Conservation (phyloP, 1,140 invertebrate genomes). For the Drosophila nebulosa region DNA sequence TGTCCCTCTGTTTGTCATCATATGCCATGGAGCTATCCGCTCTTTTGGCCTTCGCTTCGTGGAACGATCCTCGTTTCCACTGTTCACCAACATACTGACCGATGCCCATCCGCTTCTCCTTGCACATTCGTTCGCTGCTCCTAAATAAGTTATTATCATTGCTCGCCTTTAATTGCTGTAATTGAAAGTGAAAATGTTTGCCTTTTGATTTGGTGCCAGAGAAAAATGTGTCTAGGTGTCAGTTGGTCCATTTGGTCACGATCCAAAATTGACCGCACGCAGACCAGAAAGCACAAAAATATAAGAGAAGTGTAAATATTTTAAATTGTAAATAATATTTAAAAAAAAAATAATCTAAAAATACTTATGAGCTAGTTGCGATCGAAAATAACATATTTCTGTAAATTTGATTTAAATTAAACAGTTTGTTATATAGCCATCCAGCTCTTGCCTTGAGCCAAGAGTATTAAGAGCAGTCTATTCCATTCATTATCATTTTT, state of each 20-base stretch:
- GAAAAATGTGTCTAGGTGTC: constrained; percentile 79
- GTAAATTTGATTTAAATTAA: too few relatives aligned
- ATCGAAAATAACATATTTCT: too few relatives aligned
- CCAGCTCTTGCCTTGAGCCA: too few relatives aligned
- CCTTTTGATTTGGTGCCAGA: constrained; percentile 73
- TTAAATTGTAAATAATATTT: background rate
- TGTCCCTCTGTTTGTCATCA: constrained; percentile 26
- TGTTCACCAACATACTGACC: background rate
- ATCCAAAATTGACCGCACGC: constrained; percentile 30
- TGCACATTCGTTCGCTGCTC: constrained; percentile 32
- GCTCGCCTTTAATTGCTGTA: constrained; percentile 77
- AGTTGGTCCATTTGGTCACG: constrained; percentile 39
- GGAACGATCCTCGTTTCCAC: constrained; percentile 1
- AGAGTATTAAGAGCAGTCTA: too few relatives aligned
- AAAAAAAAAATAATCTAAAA: background rate
- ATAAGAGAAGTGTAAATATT: background rate
- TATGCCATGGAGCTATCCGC: constrained; percentile 19
- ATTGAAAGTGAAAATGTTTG: constrained; percentile 79
- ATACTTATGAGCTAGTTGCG: too few relatives aligned
- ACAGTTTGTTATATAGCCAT: too few relatives aligned
- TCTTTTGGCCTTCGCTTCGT: constrained; percentile 20
- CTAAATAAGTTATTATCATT: constrained; percentile 80
- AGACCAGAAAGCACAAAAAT: background rate
- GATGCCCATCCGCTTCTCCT: background rate
- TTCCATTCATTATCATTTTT: too few relatives aligned